Percentiles rank a stretch among this genome's conserved stretches.
These are phyloP conservation scores for Malaclemys terrapin DNA, from an alignment of 2,113 vertebrate genomes.

Conservation along the genomic window DNA sequence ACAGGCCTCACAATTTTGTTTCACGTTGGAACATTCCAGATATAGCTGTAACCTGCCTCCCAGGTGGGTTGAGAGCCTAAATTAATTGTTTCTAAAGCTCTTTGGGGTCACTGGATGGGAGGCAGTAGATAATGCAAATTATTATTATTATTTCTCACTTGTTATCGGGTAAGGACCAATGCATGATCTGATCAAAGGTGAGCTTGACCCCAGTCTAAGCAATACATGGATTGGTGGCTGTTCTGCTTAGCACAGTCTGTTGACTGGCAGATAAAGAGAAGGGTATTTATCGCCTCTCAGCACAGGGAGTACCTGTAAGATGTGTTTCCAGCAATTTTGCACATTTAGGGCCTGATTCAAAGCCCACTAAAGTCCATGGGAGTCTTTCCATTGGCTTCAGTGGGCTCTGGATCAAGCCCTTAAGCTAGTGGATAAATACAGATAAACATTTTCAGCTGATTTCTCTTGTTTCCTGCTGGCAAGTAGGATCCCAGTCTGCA, in stretches of 20 bases:
- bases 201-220: background rate
- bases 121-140: background rate
- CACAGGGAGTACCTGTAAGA: background rate
- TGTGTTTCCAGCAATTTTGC: background rate
- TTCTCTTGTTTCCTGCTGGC: background rate
- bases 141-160: background rate
- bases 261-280: background rate
- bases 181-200: background rate
- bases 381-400: background rate
- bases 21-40: background rate
- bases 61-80: background rate
- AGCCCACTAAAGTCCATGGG: background rate
- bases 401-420: background rate
- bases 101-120: background rate
- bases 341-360: background rate
- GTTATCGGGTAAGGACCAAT: background rate
- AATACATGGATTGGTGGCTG: background rate
- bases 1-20: background rate
- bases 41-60: background rate
- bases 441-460: background rate
- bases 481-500: no score
- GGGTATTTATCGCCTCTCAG: background rate
- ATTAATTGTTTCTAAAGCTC: background rate
- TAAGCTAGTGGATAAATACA: background rate
- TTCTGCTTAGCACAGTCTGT: background rate